A percentile compares a stretch with the other conserved stretches of the same genome.
Evolutionary conservation across 2,888 invertebrate species (phyloP).

Genomic region (Tiliacea aurago): DNA sequence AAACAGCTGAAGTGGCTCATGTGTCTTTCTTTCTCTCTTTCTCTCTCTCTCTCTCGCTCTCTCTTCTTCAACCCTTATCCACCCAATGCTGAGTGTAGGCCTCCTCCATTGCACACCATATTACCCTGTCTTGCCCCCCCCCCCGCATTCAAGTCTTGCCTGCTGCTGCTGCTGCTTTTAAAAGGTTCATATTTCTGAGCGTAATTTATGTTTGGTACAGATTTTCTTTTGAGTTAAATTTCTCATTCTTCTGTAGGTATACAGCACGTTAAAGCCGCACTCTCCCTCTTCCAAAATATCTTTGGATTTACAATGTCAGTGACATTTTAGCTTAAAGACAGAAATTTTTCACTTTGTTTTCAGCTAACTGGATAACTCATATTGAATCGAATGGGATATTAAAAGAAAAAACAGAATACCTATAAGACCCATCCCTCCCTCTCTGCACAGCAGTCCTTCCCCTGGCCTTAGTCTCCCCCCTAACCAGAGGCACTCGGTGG

Average conservation of each 20-base stretch:
- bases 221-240: not conserved
- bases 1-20: too few species aligned
- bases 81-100: not conserved
- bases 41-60: not conserved
- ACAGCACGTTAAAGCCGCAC: not conserved
- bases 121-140: not conserved
- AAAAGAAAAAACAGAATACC: slow-evolving; percentile 75
- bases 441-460: slow-evolving; percentile 94
- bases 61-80: not conserved
- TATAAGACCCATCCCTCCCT: slow-evolving; percentile 93
- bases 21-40: not conserved
- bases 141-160: not conserved
- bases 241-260: not conserved
- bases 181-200: not conserved
- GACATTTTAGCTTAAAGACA: not conserved
- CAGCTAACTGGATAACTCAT: not conserved
- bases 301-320: not conserved
- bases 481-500: slow-evolving; percentile 91
- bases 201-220: not conserved
- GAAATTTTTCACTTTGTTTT: not conserved
- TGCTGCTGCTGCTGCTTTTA: not conserved
- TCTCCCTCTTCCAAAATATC: not conserved
- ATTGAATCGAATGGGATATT: too few species aligned
- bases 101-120: not conserved
- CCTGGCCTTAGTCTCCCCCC: slow-evolving; percentile 91